Conservation (phyloP, 2,888 invertebrate genomes). For the Galeopsomyia nigrocyanea region DNA sequence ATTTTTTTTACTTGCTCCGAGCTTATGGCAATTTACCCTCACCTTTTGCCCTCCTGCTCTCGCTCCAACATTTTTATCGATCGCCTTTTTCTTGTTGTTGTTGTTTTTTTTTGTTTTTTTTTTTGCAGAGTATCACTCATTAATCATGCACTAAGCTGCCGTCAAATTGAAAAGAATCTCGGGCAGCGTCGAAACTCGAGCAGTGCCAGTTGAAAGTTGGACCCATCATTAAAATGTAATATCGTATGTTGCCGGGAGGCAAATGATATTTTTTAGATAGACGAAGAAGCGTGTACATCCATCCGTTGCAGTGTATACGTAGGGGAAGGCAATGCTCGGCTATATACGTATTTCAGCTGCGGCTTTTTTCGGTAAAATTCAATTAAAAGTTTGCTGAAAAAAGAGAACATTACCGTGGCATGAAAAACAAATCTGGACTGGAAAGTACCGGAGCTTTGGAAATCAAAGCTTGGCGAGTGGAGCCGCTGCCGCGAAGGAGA, state of each 20-base stretch:
- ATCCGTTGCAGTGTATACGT: no score
- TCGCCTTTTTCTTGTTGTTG: no score
- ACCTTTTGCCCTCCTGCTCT: neutral
- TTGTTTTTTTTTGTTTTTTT: no score
- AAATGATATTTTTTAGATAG: constrained; percentile 27
- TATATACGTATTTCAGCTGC: constrained; percentile 8
- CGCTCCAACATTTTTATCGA: neutral
- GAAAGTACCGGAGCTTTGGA: constrained; percentile 1
- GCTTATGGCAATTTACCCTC: neutral
- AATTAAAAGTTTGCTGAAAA: constrained; percentile 34
- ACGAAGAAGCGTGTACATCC: neutral
- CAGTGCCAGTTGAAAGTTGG: constrained; percentile 7
- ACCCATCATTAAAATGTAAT: constrained; percentile 44
- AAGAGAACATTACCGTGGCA: neutral
- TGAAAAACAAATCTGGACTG: neutral
- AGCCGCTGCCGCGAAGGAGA: neutral
- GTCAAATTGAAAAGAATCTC: no score
- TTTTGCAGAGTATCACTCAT: no score
- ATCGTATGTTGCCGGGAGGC: constrained; percentile 24
- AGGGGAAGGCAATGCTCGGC: constrained; percentile 18
- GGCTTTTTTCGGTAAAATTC: constrained; percentile 25
- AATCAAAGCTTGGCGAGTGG: constrained; percentile 16
- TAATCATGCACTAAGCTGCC: no score
- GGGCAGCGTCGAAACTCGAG: no score
- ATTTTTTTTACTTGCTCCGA: no score